A percentile compares a stretch with the other conserved stretches of the same genome.
Evolutionary conservation across 2,888 invertebrate species (phyloP).

Genomic region (Sinotaia quadrata): DNA sequence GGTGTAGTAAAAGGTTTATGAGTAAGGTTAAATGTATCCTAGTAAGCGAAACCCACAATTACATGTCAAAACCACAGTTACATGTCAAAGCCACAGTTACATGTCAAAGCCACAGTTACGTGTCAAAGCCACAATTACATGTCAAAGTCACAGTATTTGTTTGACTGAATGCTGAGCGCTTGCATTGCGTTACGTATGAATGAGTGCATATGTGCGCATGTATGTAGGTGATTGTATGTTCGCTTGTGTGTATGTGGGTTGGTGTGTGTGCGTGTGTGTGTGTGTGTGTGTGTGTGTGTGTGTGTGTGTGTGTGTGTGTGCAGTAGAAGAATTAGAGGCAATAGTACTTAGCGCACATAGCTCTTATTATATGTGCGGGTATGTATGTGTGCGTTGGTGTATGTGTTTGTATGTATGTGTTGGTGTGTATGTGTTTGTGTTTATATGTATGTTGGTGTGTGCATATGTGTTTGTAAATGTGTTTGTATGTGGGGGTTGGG

Average conservation of each 20-base stretch:
- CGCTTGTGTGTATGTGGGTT: not conserved
- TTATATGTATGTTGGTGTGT: not conserved
- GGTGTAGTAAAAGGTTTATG: no score
- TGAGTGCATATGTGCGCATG: not conserved
- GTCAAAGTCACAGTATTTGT: no score
- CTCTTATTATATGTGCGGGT: no score
- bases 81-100: no score
- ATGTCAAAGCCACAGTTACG: no score
- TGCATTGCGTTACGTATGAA: not conserved
- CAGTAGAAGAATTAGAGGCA: not conserved
- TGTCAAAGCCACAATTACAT: no score
- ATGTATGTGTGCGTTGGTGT: conserved; percentile 6
- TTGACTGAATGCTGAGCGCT: no score
- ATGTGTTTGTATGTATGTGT: conserved; percentile 14
- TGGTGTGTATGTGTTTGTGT: not conserved
- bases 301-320: conserved; percentile 6
- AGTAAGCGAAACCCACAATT: no score
- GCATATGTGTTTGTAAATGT: not conserved
- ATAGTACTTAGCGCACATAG: no score
- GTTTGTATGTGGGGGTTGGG: not conserved
- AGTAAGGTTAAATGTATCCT: no score
- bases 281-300: conserved; percentile 2
- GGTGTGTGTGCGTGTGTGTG: not conserved
- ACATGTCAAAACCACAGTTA: no score
- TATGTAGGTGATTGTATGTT: not conserved